phyloP scores from a whole-genome alignment of 2,113 vertebrate genomes.

The Pipa parva region DNA sequence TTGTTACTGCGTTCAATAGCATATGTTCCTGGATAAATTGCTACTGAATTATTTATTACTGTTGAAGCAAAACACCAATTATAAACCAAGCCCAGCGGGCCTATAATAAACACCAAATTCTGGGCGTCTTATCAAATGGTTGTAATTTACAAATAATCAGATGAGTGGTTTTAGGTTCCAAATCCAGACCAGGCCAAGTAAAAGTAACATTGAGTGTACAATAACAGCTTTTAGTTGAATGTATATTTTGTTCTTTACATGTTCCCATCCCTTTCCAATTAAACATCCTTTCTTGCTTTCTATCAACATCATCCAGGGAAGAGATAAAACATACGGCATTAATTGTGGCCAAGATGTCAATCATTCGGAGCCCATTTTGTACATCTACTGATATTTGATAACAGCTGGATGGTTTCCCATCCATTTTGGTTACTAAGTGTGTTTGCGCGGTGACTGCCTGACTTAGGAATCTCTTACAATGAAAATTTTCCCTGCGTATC shows the following conservation, averaged over 20 bases:
- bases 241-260: background rate
- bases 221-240: background rate
- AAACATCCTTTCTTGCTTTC: background rate
- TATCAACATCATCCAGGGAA: constrained; percentile 2
- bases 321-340: constrained; percentile 3
- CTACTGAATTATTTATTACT: too few relatives aligned
- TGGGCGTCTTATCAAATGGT: too few relatives aligned
- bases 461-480: constrained; percentile 15
- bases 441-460: constrained; percentile 17
- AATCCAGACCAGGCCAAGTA: too few relatives aligned
- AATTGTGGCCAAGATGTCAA: constrained; percentile 9
- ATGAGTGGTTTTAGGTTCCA: too few relatives aligned
- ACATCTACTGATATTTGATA: constrained; percentile 20
- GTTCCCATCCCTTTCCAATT: constrained; percentile 4
- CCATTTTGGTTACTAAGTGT: constrained; percentile 16
- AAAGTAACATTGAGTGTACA: background rate
- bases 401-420: constrained; percentile 17
- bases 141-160: too few relatives aligned
- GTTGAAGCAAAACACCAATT: too few relatives aligned
- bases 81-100: too few relatives aligned
- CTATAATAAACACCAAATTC: too few relatives aligned
- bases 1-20: too few relatives aligned
- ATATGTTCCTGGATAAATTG: too few relatives aligned
- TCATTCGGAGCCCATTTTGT: background rate
- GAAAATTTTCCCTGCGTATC: background rate